These are phyloP conservation scores for Archilochus colubris DNA, from an alignment of 2,113 vertebrate species.

Conservation along the genomic window DNA sequence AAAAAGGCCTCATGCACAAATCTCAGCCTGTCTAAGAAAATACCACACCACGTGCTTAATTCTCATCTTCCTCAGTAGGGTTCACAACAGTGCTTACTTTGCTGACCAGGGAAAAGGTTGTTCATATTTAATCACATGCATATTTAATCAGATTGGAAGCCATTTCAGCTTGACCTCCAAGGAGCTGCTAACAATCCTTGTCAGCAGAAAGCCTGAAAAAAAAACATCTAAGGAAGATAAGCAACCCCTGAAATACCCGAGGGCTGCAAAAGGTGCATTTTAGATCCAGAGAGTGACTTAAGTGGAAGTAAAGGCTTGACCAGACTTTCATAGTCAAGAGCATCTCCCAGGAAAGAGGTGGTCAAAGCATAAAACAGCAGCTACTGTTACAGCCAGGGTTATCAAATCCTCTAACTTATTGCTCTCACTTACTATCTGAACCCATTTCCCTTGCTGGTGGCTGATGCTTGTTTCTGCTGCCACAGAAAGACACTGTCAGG, in stretches of 20 bases:
- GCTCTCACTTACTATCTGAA: neutral
- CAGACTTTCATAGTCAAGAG: neutral
- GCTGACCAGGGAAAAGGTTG: constrained; percentile 39
- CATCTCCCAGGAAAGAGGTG: neutral
- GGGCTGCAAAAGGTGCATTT: neutral
- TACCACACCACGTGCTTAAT: neutral
- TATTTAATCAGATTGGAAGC: neutral
- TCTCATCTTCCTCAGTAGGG: neutral
- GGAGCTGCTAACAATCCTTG: neutral
- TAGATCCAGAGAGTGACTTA: neutral
- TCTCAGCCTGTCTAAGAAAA: neutral
- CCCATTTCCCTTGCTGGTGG: neutral
- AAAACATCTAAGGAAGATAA: neutral
- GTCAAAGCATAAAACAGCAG: neutral
- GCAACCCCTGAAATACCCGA: neutral
- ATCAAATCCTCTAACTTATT: neutral
- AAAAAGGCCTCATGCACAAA: neutral
- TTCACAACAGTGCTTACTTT: constrained; percentile 8
- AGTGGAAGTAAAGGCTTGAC: neutral
- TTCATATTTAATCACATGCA: constrained; percentile 33
- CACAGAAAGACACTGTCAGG: neutral
- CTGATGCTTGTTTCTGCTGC: neutral
- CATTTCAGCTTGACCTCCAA: constrained; percentile 38
- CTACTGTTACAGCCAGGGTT: neutral
- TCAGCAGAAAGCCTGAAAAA: constrained; percentile 38